Base-by-base conservation (phyloP, 2,113 vertebrate genomes). In the Sminthopsis crassicaudata region DNA sequence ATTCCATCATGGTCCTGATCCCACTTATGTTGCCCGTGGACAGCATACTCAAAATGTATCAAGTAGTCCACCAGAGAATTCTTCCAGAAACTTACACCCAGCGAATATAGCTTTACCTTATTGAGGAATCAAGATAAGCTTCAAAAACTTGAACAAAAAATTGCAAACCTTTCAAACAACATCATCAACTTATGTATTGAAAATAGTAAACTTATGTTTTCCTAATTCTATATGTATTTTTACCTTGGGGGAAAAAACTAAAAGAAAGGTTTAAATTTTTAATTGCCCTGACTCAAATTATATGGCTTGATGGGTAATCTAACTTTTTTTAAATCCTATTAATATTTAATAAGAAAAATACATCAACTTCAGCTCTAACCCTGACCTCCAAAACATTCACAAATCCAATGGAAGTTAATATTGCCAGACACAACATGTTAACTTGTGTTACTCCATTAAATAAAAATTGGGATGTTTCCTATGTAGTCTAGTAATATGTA, bases 21-120 rank as follows among this genome's bases (percentile, higher is more conserved):
- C 99, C 97, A 99, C 99, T 27, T 99, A 99, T 97, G 99, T 97
- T 98, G 99, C 99, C 94, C 99, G 99, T 57, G 99, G 99, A 98
- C 99, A 99, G 98, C 98, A 98, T 88, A 98, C 97, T 93, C 98
- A 98, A 96, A 99, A 99, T 95, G 98, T 98, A 95, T 99, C 99
- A 97, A 99, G 99, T 98, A 99, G 97, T 96, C 99, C 99, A 90
- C 99, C 99, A 88, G 99, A 99, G 96, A 99, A 99, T 98, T 99
- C 99, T 99, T 99, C 98, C 99, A 99, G 99, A 99, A 99, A 97
- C 98, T 99, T 96, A 99, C 99, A 50, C 99, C 99, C 98, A 99
- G 99, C 90, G 99, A 99, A 99, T 99, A 99, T 97, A 99, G 99
- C 98, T 99, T 99, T 98, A 99, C 99, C 98, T 99, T 99, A 98